Evolutionary conservation across 2,888 invertebrate species (phyloP).

Genomic region (Chironomus tentans): DNA sequence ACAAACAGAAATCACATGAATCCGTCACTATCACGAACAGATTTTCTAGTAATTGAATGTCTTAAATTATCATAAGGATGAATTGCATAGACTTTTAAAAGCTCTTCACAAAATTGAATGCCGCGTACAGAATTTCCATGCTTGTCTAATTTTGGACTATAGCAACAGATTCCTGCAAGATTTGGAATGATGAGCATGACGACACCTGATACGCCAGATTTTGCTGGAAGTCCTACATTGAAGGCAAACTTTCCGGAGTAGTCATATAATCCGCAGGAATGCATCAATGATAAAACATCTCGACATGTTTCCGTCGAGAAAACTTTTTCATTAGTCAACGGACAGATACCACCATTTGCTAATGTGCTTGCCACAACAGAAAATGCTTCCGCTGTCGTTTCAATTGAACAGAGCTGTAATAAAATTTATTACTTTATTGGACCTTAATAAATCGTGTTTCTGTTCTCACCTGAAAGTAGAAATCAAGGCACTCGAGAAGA

Average conservation of each 20-base stretch:
- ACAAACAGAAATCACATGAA: no score
- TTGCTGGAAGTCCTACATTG: slow-evolving; percentile 76
- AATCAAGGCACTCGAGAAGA: slow-evolving; percentile 89
- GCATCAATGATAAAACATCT: slow-evolving; percentile 94
- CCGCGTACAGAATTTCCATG: slow-evolving; percentile 88
- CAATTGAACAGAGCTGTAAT: slow-evolving; percentile 74
- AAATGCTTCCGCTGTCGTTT: slow-evolving; percentile 87
- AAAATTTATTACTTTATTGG: slow-evolving; percentile 43
- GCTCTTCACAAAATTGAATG: slow-evolving; percentile 86
- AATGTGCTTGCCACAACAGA: slow-evolving; percentile 91
- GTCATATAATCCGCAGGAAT: slow-evolving; percentile 95
- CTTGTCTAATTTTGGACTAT: slow-evolving; percentile 86
- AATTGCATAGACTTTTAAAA: slow-evolving; percentile 87
- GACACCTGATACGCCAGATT: slow-evolving; percentile 84
- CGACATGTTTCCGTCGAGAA: slow-evolving; percentile 83
- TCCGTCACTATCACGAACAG: no score
- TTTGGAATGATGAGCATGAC: slow-evolving; percentile 92
- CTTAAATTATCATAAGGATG: slow-evolving; percentile 94
- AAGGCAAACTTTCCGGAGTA: slow-evolving; percentile 94
- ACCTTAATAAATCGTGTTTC: slow-evolving; percentile 16
- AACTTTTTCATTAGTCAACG: slow-evolving; percentile 89
- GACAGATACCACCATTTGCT: slow-evolving; percentile 98
- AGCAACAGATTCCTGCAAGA: slow-evolving; percentile 90
- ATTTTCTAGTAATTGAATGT: slow-evolving; percentile 58
- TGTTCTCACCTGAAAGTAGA: slow-evolving; percentile 80